A percentile compares a stretch with the other conserved stretches of the same genome.
Conservation (phyloP, 2,888 invertebrate species). For the Hydriomena furcata region DNA sequence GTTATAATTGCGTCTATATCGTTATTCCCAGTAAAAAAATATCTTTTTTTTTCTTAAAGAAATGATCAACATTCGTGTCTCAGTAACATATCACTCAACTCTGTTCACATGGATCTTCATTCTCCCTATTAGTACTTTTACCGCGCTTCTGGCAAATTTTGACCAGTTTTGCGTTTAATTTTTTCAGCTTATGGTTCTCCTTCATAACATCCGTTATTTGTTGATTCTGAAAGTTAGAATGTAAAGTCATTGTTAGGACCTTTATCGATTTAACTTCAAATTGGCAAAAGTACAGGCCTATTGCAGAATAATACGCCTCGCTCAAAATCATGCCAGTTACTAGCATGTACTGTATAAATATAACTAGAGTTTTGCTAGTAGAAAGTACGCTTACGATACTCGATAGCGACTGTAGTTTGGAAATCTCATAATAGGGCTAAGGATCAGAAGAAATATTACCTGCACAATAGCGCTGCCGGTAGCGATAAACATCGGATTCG, state of each 20-base stretch:
- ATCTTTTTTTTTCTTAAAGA: neutral
- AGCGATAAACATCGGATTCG: constrained; percentile 54
- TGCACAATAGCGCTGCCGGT: constrained; percentile 77
- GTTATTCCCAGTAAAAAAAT: no score
- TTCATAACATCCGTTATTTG: constrained; percentile 73
- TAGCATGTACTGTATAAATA: no score
- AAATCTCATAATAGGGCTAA: no score
- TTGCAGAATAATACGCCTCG: no score
- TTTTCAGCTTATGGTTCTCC: constrained; percentile 77
- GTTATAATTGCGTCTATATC: no score
- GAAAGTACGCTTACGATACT: no score
- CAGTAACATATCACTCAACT: constrained; percentile 29
- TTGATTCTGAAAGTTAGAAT: constrained; percentile 80
- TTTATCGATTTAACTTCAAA: no score
- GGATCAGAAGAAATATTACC: constrained; percentile 41
- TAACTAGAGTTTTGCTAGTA: no score
- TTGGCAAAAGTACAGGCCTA: no score
- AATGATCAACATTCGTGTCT: neutral
- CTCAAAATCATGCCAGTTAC: no score
- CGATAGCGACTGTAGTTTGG: no score
- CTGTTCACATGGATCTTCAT: constrained; percentile 58
- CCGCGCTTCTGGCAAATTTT: constrained; percentile 74
- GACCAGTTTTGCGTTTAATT: constrained; percentile 70
- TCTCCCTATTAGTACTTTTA: constrained; percentile 61
- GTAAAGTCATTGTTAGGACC: no score